A percentile compares a stretch with the other conserved stretches of the same genome.
phyloP scores from a whole-genome alignment of 2,797 vertebrate species.

The Tapera naevia region DNA sequence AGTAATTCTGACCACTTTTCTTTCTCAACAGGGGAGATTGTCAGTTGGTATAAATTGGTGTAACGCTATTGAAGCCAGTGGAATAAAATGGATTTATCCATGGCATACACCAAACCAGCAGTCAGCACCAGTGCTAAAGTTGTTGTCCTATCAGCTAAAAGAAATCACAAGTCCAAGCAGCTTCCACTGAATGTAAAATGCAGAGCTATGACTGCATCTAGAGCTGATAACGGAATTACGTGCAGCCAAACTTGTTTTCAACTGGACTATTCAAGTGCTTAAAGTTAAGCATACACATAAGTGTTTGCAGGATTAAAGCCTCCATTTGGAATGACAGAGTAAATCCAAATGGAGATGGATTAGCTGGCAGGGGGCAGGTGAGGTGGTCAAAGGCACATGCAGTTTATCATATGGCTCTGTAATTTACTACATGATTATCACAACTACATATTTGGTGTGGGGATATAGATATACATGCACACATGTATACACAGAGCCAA shows the following conservation, averaged over 20 bases:
- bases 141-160: not conserved
- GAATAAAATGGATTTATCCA: not conserved
- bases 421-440: conserved; percentile 70
- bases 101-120: not conserved
- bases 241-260: not conserved
- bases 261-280: conserved; percentile 7
- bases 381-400: conserved; percentile 62
- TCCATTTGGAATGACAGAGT: conserved; percentile 29
- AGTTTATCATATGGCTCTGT: conserved; percentile 68
- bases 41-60: not conserved
- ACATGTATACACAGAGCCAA: conserved; percentile 24
- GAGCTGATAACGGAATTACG: not conserved
- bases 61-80: not conserved
- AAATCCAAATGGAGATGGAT: conserved; percentile 67
- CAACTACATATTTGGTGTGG: conserved; percentile 69
- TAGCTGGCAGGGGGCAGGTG: conserved; percentile 52
- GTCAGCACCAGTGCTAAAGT: not conserved
- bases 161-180: not conserved
- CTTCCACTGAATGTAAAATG: not conserved
- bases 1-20: not conserved
- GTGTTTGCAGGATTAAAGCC: conserved; percentile 59
- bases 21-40: not conserved
- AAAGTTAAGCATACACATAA: conserved; percentile 57
- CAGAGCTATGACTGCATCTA: fast-evolving
- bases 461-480: conserved; percentile 63